Evolutionary conservation across 2,888 invertebrate species (phyloP).

Genomic region (Hydraecia micacea): DNA sequence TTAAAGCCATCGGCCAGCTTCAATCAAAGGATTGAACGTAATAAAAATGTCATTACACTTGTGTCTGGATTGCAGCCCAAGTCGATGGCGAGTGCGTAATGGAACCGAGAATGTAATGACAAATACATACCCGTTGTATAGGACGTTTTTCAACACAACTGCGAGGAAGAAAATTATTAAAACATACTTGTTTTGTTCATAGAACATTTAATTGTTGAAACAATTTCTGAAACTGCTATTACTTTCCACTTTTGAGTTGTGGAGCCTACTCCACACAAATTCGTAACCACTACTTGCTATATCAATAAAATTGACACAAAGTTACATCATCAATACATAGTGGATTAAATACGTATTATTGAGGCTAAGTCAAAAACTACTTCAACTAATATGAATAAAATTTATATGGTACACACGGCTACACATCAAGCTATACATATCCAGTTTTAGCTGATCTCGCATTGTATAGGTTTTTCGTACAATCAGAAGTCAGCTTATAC

Average conservation of each 20-base stretch:
- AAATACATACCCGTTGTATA: not conserved
- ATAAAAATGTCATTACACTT: not conserved
- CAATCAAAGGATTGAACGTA: too few relatives aligned
- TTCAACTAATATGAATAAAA: not conserved
- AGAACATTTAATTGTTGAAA: constrained; percentile 8
- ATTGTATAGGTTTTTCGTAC: too few relatives aligned
- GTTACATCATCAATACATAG: not conserved
- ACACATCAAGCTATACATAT: too few relatives aligned
- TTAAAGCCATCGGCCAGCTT: too few relatives aligned
- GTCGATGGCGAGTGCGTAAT: not conserved
- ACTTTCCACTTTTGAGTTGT: not conserved
- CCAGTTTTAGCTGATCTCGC: too few relatives aligned
- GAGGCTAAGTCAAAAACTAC: not conserved
- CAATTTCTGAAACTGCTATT: not conserved
- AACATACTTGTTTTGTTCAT: not conserved
- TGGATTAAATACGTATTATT: not conserved
- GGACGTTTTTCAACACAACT: not conserved
- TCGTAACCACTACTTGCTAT: not conserved
- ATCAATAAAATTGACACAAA: not conserved
- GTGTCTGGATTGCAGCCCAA: not conserved
- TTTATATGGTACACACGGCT: too few relatives aligned
- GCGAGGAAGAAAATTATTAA: not conserved
- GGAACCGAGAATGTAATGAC: not conserved
- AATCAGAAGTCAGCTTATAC: too few relatives aligned
- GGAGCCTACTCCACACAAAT: not conserved